Base-by-base conservation (phyloP, 92 coral and sea anemone genomes). In the Zoanthus gigantus region DNA sequence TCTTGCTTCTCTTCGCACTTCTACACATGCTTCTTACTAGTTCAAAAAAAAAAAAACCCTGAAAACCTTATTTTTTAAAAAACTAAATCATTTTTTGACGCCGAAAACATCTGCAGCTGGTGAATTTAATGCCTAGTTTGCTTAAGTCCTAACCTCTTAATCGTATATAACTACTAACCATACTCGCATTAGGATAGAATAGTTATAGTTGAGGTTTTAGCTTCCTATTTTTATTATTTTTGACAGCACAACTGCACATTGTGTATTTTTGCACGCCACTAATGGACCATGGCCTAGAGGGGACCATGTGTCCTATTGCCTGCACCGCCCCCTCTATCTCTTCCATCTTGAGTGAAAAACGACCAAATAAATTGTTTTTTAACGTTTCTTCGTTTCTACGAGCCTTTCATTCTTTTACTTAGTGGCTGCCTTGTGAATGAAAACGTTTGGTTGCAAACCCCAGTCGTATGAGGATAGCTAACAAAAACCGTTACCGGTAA, bases 31-130 rank as follows among this genome's bases (percentile, higher is more conserved):
- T 61, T 17, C 85, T 31, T 1, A 57, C 37, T 37, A 7, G 17
- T 79, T 79, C 71, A 79, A 79, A 30, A 3, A 42, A 32, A 42
- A 69, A 23, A 23, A 23, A 23, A 23, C 23, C 72, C 42, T 79
- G 34, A 79, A 50, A 56, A 54, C 12, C 18, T 17, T 79, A 50
- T 69, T 79, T 5, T 45, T 52, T 28, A 45, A 44, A 31, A 34
- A 69, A 14, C 71, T 79, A 46, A 45, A 74, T 8, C 31, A 74
- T 18, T 8, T 8, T 74, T 42, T 29, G 82, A 77, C 17, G 50
- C 75, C 50, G 48, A 29, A 23, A 82, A 58, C 14, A 82, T 65
- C 50, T 72, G 86, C n/a, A 48, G 57, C 52, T 82, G 83, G 69
- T 42, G 69, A 6, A 78, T 78, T 37, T 4, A 47, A 13, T 16